Base-by-base conservation (phyloP, 2,888 invertebrate genomes). In the Bibio marci region DNA sequence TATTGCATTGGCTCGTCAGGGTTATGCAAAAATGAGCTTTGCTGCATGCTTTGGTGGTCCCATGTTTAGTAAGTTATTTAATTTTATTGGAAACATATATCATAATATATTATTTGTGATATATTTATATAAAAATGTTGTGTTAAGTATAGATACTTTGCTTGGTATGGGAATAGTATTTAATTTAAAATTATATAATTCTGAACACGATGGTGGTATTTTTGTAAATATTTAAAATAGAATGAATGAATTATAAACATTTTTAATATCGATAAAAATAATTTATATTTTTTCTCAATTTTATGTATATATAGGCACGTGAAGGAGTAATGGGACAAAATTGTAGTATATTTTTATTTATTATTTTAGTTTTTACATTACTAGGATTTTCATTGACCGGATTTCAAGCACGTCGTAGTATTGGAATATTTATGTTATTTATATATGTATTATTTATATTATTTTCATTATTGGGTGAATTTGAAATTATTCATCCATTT, bases 41-140 rank as follows among this genome's bases (percentile, higher is more conserved):
- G 69, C 75, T 1, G 76, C 76, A 1, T 76, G 75, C 42, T 73
- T 73, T 51, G 78, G 76, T 14, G 76, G 76, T 6, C 77, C 77
- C 2, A 58, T 78, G 41, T 72, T 78, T 50, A 76, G 71, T 73
- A 62, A 59, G 57, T 55, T 58, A 56, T 45, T 40, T 39, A 48
- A 45, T 26, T 27, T 22, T 32, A 22, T 31, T 11, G 13, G 11
- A 41, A 35, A 15, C 30, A 34, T 34, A 4, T 8, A 6, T 22
- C 4, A 22, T 22, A 22, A 4, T 8, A 22, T 22, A 30, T 15
- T 30, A 12, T n/a, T n/a, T n/a, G 31, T 22, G 22, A 13, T 13
- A 31, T 31, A 3, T 19, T 22, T 40, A 22, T 30, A 12, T 31
- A 37, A 8, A 11, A 27, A n/a, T 13, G n/a, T n/a, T n/a, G n/a